Conservation (phyloP, 2,888 invertebrate species). For the Pristionchus japonicus region DNA sequence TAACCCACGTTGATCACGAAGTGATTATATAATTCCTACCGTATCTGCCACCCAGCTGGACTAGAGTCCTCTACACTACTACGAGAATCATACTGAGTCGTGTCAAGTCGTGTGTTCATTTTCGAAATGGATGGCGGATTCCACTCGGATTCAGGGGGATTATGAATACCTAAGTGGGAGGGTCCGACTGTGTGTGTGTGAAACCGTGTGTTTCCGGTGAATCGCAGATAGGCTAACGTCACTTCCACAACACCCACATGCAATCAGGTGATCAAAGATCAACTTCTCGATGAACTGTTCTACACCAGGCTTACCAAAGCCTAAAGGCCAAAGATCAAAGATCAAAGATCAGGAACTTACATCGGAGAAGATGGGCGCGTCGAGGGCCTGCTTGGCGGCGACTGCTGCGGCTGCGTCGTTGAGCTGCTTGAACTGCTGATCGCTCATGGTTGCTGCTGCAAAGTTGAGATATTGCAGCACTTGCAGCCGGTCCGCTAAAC, state of each 20-base stretch:
- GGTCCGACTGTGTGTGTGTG: neutral
- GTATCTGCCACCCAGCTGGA: neutral
- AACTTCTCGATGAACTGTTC: no score
- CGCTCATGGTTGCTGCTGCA: neutral
- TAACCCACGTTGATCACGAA: neutral
- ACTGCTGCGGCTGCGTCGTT: neutral
- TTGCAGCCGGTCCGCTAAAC: no score
- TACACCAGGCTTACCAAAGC: no score
- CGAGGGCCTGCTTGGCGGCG: constrained; percentile 8
- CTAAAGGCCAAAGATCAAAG: constrained; percentile 9
- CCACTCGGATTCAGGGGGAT: neutral
- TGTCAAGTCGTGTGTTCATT: neutral
- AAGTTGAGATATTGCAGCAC: neutral
- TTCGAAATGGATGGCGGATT: neutral
- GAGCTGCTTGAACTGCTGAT: constrained; percentile 21
- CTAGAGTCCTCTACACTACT: neutral
- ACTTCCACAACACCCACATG: neutral
- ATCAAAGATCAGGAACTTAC: constrained; percentile 7
- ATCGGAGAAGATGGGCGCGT: constrained; percentile 45
- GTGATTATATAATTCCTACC: neutral
- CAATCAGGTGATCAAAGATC: neutral
- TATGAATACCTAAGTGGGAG: constrained; percentile 27
- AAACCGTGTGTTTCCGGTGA: neutral
- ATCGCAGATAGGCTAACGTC: neutral
- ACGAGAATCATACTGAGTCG: no score